phyloP scores from a whole-genome alignment of 2,113 vertebrate species.

The Shinisaurus crocodilurus region DNA sequence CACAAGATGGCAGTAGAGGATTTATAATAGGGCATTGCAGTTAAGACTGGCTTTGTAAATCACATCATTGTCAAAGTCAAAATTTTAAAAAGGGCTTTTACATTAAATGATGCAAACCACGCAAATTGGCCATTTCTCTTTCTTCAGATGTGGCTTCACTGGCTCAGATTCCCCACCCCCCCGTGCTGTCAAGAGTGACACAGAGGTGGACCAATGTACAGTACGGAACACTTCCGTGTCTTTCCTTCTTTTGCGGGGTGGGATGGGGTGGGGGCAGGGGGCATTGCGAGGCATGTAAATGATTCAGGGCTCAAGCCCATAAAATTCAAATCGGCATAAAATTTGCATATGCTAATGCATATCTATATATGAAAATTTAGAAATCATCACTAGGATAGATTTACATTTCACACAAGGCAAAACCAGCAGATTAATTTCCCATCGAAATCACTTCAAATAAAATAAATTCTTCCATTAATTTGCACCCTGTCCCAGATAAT shows the following conservation, averaged over 20 bases:
- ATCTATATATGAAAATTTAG: no score
- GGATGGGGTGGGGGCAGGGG: no score
- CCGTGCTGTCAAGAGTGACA: constrained; percentile 38
- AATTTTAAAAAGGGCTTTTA: constrained; percentile 53
- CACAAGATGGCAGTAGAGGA: constrained; percentile 80
- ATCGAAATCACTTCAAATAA: no score
- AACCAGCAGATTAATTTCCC: no score
- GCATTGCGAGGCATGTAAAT: not conserved
- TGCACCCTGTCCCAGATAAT: no score
- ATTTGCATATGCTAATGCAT: no score
- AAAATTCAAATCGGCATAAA: no score
- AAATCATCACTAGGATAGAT: no score
- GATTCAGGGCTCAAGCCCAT: no score
- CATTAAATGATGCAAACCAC: constrained; percentile 51
- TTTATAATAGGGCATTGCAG: constrained; percentile 66
- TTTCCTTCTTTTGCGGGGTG: not conserved
- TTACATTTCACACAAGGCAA: no score
- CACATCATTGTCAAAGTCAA: constrained; percentile 39
- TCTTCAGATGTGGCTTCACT: constrained; percentile 44
- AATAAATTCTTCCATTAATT: no score
- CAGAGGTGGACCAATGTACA: not conserved
- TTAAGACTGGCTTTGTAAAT: constrained; percentile 45
- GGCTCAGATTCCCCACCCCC: not conserved
- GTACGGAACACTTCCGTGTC: not conserved
- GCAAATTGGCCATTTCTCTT: constrained; percentile 41